A percentile compares a stretch with the other conserved stretches of the same genome.
Conservation (phyloP, 2,113 vertebrate species). For the Tragelaphus imberbis region DNA sequence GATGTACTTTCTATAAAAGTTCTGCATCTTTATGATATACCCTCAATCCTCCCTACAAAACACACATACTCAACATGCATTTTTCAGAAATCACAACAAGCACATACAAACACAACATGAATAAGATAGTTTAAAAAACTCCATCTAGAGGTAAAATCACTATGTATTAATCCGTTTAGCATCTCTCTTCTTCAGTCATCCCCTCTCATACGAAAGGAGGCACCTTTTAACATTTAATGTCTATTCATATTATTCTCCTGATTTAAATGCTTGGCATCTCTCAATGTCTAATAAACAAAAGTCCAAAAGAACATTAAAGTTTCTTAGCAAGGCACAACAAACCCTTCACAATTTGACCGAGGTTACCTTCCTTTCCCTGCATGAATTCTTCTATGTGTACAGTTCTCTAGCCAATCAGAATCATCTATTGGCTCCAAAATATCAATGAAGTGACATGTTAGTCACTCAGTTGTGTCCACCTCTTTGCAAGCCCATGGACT, state of each 20-base stretch:
- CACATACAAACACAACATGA: neutral
- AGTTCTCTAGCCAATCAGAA: neutral
- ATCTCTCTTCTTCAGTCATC: neutral
- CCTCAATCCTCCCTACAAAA: neutral
- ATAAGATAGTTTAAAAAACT: neutral
- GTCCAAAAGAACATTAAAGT: neutral
- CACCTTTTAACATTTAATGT: neutral
- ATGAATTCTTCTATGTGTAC: neutral
- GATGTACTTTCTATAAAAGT: neutral
- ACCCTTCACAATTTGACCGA: neutral
- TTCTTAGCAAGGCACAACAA: neutral
- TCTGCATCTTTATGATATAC: neutral
- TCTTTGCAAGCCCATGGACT: neutral
- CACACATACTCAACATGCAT: neutral
- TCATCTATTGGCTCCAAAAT: neutral
- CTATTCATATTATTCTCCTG: neutral
- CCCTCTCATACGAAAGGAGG: neutral
- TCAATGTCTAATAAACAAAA: neutral
- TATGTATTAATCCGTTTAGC: neutral
- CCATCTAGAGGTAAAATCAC: neutral
- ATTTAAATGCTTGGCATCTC: neutral
- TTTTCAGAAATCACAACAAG: neutral
- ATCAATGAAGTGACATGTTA: neutral
- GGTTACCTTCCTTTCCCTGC: neutral
- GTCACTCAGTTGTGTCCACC: neutral